Evolutionary conservation across 2,888 invertebrate genomes (phyloP).

Genomic region (Bugulina stolonifera): DNA sequence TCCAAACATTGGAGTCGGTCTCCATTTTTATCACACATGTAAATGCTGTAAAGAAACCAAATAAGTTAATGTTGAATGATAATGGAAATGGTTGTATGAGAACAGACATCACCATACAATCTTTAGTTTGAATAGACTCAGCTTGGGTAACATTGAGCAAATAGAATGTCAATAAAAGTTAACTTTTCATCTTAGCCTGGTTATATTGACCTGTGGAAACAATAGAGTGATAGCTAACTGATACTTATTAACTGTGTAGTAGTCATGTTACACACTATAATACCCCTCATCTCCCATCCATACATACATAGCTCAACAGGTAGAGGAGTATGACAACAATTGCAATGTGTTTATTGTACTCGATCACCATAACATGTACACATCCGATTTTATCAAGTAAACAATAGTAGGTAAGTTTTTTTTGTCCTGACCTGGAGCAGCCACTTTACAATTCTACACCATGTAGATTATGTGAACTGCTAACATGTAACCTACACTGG

Average conservation of each 20-base stretch:
- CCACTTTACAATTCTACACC: too few species aligned
- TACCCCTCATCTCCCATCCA: not conserved
- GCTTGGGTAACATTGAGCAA: slow-evolving; percentile 11
- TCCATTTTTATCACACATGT: not conserved
- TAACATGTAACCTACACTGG: too few species aligned
- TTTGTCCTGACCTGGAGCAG: too few species aligned
- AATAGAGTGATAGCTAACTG: slow-evolving; percentile 6
- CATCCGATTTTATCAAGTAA: too few species aligned
- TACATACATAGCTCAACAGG: too few species aligned
- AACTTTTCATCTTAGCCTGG: slow-evolving; percentile 24
- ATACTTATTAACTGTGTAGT: slow-evolving; percentile 25
- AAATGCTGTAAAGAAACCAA: not conserved
- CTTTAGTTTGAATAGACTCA: slow-evolving; percentile 21
- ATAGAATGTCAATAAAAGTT: slow-evolving; percentile 25
- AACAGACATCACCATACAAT: not conserved
- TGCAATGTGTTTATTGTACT: slow-evolving; percentile 22
- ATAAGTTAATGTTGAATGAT: not conserved
- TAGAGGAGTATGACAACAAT: slow-evolving; percentile 5
- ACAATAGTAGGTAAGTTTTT: too few species aligned
- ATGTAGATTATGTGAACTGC: too few species aligned
- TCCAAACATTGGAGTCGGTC: not conserved
- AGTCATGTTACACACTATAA: too few species aligned
- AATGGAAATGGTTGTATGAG: not conserved
- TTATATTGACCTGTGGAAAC: slow-evolving; percentile 14
- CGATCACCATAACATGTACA: not conserved